A percentile compares a stretch with the other conserved stretches of the same genome.
Conservation (phyloP, 2,113 vertebrate genomes). For the sheep (Ovis aries) region DNA sequence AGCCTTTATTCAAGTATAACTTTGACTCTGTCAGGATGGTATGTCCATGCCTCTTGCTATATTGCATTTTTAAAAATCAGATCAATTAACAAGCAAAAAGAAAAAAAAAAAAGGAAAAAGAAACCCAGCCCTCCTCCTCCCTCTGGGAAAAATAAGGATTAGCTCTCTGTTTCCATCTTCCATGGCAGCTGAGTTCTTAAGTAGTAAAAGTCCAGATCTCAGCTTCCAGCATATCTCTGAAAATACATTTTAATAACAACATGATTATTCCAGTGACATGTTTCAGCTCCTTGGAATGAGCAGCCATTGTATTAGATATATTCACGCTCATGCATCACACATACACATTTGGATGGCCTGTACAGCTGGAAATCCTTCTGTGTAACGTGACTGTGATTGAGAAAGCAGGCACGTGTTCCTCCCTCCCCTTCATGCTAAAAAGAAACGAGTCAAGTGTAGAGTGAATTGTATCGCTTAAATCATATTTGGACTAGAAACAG, state of each 20-base stretch:
- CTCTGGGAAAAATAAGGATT: neutral
- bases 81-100: neutral
- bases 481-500: conserved; percentile 10
- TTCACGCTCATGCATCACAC: neutral
- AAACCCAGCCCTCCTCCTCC: neutral
- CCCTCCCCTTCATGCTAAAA: neutral
- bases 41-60: neutral
- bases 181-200: neutral
- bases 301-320: conserved; percentile 2
- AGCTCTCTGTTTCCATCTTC: neutral
- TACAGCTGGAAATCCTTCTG: conserved; percentile 14
- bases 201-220: neutral
- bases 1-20: neutral
- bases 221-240: neutral
- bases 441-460: neutral
- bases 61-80: neutral
- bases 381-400: neutral
- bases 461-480: neutral
- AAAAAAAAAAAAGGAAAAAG: neutral
- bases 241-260: neutral
- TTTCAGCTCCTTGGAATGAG: neutral
- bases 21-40: neutral
- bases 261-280: neutral
- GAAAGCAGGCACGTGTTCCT: neutral
- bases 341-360: neutral